Evolutionary conservation across 2,888 invertebrate species (phyloP).

Genomic region (Carpatolechia fugitivella): DNA sequence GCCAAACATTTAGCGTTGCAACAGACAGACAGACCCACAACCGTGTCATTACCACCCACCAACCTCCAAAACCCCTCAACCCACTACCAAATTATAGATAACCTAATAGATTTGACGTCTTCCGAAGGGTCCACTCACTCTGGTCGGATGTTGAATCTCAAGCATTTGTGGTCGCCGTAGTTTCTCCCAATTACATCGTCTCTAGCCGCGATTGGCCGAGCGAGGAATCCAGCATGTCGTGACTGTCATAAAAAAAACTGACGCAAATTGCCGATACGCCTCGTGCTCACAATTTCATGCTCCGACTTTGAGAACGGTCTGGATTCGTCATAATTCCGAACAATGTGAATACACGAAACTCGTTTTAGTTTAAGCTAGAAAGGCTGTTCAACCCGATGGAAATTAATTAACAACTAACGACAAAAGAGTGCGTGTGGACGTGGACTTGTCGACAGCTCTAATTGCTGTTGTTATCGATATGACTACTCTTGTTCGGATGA

Average conservation of each 20-base stretch:
- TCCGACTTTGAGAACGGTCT: slow-evolving; percentile 65
- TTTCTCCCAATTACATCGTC: slow-evolving; percentile 77
- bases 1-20: slow-evolving; percentile 64
- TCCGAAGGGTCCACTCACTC: slow-evolving; percentile 47
- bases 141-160: slow-evolving; percentile 60
- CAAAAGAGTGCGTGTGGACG: slow-evolving; percentile 49
- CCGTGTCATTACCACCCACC: slow-evolving; percentile 62
- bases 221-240: slow-evolving; percentile 75
- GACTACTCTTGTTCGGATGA: slow-evolving; percentile 42
- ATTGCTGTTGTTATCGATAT: not conserved
- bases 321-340: slow-evolving; percentile 71
- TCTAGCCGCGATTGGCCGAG: slow-evolving; percentile 71
- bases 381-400: slow-evolving; percentile 33
- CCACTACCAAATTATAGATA: slow-evolving; percentile 24
- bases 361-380: slow-evolving; percentile 29
- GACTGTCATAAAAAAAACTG: slow-evolving; percentile 77
- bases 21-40: slow-evolving; percentile 47
- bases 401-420: slow-evolving; percentile 61
- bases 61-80: slow-evolving; percentile 40
- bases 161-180: slow-evolving; percentile 71
- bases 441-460: slow-evolving; percentile 25
- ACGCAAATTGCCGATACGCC: slow-evolving; percentile 78
- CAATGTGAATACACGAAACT: slow-evolving; percentile 40
- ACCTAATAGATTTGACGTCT: slow-evolving; percentile 30
- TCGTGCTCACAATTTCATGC: slow-evolving; percentile 79